These are phyloP conservation scores for Labrus mixtus DNA, from an alignment of 2,113 vertebrate species.

Conservation along the genomic window DNA sequence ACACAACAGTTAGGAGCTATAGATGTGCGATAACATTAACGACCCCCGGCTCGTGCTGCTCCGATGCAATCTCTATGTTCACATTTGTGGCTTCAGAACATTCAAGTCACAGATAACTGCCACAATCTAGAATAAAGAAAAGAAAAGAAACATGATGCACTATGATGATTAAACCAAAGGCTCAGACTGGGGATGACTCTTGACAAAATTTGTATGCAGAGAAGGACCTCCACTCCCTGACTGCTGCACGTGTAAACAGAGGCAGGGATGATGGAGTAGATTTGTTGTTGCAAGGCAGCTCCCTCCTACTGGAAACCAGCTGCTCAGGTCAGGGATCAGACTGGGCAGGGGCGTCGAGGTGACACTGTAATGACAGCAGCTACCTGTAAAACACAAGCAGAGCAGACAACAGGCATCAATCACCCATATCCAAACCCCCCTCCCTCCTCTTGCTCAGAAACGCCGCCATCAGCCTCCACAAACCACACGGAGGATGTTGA, in stretches of 20 bases:
- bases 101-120: constrained; percentile 10
- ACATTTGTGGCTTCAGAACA: constrained; percentile 16
- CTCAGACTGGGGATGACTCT: constrained; percentile 11
- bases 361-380: constrained; percentile 58
- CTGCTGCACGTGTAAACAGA: constrained; percentile 40
- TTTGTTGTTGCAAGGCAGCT: constrained; percentile 41
- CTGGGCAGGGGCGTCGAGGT: constrained; percentile 34
- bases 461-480: background rate
- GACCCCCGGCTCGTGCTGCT: constrained; percentile 14
- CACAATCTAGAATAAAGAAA: background rate
- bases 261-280: constrained; percentile 61
- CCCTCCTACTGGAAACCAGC: constrained; percentile 63
- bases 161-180: constrained; percentile 34
- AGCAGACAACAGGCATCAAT: constrained; percentile 68
- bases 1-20: constrained; percentile 1
- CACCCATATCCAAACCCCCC: constrained; percentile 20
- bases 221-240: constrained; percentile 29
- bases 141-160: background rate
- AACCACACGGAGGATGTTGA: background rate
- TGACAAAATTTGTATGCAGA: constrained; percentile 17
- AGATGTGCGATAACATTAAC: background rate
- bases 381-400: constrained; percentile 73
- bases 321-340: constrained; percentile 60
- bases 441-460: background rate
- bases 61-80: constrained; percentile 19